Evolutionary conservation across 1,140 invertebrate species (phyloP).

Genomic region (Brachionus koreanus): DNA sequence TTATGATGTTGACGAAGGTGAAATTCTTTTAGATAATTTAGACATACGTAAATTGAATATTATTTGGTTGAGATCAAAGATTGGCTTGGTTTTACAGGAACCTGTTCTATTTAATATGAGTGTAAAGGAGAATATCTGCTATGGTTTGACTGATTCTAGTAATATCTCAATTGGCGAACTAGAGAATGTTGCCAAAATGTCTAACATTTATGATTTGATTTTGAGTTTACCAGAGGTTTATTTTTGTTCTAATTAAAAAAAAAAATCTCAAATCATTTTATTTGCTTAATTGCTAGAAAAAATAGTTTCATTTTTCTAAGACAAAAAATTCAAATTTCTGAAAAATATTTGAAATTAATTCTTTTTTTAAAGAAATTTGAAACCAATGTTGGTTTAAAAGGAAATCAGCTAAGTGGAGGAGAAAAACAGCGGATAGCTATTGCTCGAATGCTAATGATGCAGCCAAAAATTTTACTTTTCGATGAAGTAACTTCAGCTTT

Average conservation of each 20-base stretch:
- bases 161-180: constrained; percentile 47
- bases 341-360: not conserved
- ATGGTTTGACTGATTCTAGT: constrained; percentile 62
- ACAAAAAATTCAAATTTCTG: not conserved
- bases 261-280: not conserved
- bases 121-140: constrained; percentile 80
- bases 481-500: constrained; percentile 69
- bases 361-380: constrained; percentile 58
- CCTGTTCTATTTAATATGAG: constrained; percentile 66
- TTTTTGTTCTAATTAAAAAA: not conserved
- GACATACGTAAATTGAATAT: constrained; percentile 63
- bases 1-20: constrained; percentile 71
- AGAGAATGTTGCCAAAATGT: constrained; percentile 68
- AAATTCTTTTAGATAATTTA: constrained; percentile 55
- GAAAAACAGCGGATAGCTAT: constrained; percentile 15
- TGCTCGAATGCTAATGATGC: constrained; percentile 55
- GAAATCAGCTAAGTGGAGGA: constrained; percentile 33
- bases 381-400: constrained; percentile 56
- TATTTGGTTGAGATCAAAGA: constrained; percentile 66
- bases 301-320: not conserved
- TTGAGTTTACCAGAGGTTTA: constrained; percentile 65
- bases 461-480: constrained; percentile 53
- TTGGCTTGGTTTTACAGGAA: constrained; percentile 59
- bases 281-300: not conserved
- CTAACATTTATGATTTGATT: constrained; percentile 87